These are phyloP conservation scores for Popillia japonica DNA, from an alignment of 1,140 invertebrate species.

Conservation along the genomic window DNA sequence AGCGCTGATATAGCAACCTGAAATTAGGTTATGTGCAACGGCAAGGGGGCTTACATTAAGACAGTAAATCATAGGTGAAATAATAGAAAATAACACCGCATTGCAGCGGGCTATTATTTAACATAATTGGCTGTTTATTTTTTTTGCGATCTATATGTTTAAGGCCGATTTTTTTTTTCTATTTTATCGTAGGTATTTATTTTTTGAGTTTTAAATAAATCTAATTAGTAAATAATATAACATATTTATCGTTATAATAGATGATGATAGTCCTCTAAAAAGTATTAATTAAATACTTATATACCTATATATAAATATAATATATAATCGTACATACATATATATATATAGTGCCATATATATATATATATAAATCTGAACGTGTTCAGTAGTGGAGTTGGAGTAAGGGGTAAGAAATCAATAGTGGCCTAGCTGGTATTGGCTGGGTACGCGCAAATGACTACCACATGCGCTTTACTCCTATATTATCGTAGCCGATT, in stretches of 20 bases:
- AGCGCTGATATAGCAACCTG: background rate
- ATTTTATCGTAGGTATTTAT: background rate
- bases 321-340: background rate
- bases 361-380: conserved; percentile 43
- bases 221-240: background rate
- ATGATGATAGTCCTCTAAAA: background rate
- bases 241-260: too few species aligned
- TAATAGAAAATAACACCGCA: background rate
- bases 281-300: background rate
- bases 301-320: conserved; percentile 2
- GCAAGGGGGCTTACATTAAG: background rate
- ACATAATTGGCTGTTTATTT: background rate
- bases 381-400: conserved; percentile 44
- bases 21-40: conserved; percentile 1
- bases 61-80: background rate
- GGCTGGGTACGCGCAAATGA: conserved; percentile 49
- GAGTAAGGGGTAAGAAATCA: conserved; percentile 47
- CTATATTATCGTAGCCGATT: conserved; percentile 47
- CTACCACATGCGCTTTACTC: conserved; percentile 50
- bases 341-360: conserved; percentile 16
- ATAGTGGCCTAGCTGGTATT: conserved; percentile 44
- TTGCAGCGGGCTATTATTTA: background rate
- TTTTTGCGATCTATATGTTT: background rate
- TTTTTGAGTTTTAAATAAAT: too few species aligned
- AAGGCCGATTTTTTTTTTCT: background rate